Base-by-base conservation (phyloP, 2,113 vertebrate species). In the Cricetomys ansorgei region DNA sequence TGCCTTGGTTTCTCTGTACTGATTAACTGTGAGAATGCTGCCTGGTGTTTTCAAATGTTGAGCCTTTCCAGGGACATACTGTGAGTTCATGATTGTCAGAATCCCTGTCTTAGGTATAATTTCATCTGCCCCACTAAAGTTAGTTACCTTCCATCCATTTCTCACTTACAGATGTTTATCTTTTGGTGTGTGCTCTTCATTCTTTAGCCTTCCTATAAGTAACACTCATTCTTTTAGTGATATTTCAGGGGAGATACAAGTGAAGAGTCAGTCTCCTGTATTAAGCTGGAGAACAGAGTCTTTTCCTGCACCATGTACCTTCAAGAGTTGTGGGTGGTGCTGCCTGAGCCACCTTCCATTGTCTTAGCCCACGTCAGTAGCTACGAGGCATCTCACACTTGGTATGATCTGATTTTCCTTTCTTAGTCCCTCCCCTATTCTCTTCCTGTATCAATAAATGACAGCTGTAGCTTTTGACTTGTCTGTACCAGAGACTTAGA, bases 211-310 rank as follows among this genome's bases (percentile, higher is more conserved):
- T 76, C 12, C 23, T 81, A 2, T 72, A 3, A 73, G 48, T 86
- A 91, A 53, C 79, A 40, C 80, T 70, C 7, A 50, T 75, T 92
- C 21, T 67, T 95, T 77, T 83, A 48, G 57, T 69, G 11, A 69
- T 27, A 12, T 84, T 77, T 76, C 34, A 4, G 34, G 34, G 27
- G 65, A 48, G n/a, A 72, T 40, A 72, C 23, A 73, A 21, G 21
- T 73, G n/a, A 12, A 19, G 17, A 55, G 50, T 55, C 70, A 84
- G 21, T 93, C 7, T 88, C 3, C 76, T 21, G 7, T 77, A 84
- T 76, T 85, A 67, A 88, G 83, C 57, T 67, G 73, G 77, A 95
- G 88, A 37, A 27, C n/a, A 55, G 81, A 40, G 19, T 92, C 55
- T 40, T 67, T 31, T 76, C 75, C 50, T 84, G 27, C 65, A 79